Percentiles rank a stretch among this genome's conserved stretches.
These are phyloP conservation scores for Rhyacophila evoluta DNA, from an alignment of 2,888 invertebrate genomes.

Conservation along the genomic window DNA sequence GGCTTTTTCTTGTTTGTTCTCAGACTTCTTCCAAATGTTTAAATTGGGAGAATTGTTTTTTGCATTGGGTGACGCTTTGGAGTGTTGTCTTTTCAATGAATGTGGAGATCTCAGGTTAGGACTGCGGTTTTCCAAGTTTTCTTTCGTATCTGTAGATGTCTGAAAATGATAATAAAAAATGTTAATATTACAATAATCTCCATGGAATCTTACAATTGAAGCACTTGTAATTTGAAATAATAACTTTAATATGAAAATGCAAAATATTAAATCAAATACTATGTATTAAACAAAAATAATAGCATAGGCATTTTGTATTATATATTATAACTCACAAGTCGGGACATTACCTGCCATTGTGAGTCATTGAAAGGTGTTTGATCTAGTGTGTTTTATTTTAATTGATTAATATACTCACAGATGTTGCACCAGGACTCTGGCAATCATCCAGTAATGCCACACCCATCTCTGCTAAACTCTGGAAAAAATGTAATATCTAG, in stretches of 20 bases:
- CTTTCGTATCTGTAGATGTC: not conserved
- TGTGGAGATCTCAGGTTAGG: conserved; percentile 33
- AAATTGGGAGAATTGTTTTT: not conserved
- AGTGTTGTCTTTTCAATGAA: not conserved
- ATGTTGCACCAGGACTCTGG: conserved; percentile 12
- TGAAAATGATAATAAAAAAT: not conserved
- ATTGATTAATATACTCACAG: conserved; percentile 19
- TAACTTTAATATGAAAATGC: no score
- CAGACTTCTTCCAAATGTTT: not conserved
- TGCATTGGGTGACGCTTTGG: not conserved
- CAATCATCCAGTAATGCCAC: conserved; percentile 63
- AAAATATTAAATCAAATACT: no score
- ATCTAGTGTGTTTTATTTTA: no score
- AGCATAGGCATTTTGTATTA: no score
- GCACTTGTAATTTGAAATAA: no score
- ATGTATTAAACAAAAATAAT: no score
- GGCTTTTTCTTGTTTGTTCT: not conserved
- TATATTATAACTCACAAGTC: no score
- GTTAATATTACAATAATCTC: no score
- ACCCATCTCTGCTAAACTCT: conserved; percentile 68
- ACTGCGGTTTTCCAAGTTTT: conserved; percentile 44
- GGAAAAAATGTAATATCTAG: no score
- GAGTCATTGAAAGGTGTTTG: no score
- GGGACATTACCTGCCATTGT: no score
- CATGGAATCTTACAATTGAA: no score